Conservation (phyloP, 35 echinoderm and acorn worm species). For the Strongylocentrotus purpuratus region DNA sequence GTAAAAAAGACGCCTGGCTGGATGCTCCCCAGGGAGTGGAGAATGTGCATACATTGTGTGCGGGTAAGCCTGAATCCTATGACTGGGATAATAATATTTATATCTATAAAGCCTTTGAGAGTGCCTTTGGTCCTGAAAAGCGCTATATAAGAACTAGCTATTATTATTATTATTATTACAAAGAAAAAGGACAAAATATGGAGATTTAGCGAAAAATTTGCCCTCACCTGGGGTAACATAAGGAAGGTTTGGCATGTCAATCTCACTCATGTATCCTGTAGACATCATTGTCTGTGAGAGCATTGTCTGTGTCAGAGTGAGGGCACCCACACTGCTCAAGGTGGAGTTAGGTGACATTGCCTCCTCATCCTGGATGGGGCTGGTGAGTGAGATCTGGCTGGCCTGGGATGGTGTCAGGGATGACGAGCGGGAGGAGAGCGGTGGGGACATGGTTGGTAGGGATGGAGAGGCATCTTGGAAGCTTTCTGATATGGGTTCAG, state of each 20-base stretch:
- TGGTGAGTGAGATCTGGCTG: slow-evolving; percentile 13
- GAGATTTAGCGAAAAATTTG: neutral
- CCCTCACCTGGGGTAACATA: slow-evolving; percentile 75
- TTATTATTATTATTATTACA: too few species aligned
- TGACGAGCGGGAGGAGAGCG: slow-evolving; percentile 37
- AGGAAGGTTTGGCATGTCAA: slow-evolving; percentile 80
- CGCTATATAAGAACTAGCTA: too few species aligned
- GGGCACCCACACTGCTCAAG: slow-evolving; percentile 68
- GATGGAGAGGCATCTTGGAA: neutral
- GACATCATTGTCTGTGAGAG: slow-evolving; percentile 67
- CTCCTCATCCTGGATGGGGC: neutral
- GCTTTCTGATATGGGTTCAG: slow-evolving; percentile 27
- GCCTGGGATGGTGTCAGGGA: slow-evolving; percentile 32
- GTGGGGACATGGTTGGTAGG: neutral
- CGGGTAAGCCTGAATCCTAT: too few species aligned
- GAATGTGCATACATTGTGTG: too few species aligned
- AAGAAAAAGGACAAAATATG: too few species aligned
- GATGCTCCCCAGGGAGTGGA: too few species aligned
- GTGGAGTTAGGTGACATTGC: slow-evolving; percentile 61
- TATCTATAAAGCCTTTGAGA: too few species aligned
- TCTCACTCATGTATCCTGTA: slow-evolving; percentile 56
- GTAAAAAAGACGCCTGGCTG: too few species aligned
- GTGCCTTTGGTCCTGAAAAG: too few species aligned
- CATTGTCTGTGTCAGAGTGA: slow-evolving; percentile 75
- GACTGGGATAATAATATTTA: too few species aligned